Conservation (phyloP, 2,113 vertebrate species). For the Eurypyga helias region DNA sequence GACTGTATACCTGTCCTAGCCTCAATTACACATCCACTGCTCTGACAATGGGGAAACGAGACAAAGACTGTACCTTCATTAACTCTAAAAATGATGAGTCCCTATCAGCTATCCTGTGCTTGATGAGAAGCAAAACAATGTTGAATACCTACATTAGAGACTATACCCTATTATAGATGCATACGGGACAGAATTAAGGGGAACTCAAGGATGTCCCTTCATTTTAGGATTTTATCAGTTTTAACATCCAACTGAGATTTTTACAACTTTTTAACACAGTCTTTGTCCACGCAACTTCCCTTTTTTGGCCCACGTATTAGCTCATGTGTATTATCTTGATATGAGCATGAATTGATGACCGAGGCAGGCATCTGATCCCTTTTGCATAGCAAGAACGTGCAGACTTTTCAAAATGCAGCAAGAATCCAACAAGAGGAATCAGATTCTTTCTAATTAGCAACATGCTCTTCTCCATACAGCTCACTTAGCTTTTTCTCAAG, state of each 20-base stretch:
- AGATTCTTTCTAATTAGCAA: neutral
- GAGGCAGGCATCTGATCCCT: neutral
- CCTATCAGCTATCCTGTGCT: neutral
- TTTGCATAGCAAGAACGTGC: neutral
- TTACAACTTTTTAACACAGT: neutral
- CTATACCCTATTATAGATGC: neutral
- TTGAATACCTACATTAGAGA: neutral
- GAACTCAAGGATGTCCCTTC: neutral
- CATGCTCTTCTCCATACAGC: fast-evolving
- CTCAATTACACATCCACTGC: neutral
- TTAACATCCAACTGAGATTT: neutral
- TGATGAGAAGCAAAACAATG: neutral
- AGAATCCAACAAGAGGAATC: neutral
- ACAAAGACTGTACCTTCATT: neutral
- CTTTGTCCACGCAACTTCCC: neutral
- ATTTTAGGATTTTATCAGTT: neutral
- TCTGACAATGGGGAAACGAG: neutral
- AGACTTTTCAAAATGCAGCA: neutral
- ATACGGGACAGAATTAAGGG: neutral
- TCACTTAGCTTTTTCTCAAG: neutral
- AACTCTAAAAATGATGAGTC: neutral
- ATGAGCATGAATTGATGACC: neutral
- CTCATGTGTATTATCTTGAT: neutral
- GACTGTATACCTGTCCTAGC: neutral
- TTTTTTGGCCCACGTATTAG: neutral